These are phyloP conservation scores for Dasysyrphus tricinctus DNA, from an alignment of 2,888 invertebrate genomes.

Conservation along the genomic window DNA sequence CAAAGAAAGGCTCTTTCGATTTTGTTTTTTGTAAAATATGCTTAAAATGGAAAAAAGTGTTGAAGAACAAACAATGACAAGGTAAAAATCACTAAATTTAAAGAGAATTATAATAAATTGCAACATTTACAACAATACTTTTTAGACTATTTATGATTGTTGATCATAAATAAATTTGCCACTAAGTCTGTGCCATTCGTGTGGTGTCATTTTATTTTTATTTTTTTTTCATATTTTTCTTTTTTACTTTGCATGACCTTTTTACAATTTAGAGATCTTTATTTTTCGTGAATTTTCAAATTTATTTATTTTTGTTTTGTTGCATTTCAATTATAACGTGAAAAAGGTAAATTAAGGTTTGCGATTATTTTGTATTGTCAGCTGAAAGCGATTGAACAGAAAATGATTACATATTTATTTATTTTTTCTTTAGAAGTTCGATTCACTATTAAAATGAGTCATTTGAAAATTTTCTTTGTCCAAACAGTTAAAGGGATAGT, in stretches of 20 bases:
- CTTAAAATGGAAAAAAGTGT: too few species aligned
- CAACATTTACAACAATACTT: neutral
- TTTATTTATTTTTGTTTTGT: conserved; percentile 33
- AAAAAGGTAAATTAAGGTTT: conserved; percentile 36
- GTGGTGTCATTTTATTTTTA: conserved; percentile 56
- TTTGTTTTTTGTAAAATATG: too few species aligned
- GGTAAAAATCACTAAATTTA: too few species aligned
- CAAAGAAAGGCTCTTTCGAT: too few species aligned
- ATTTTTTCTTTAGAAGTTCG: conserved; percentile 15
- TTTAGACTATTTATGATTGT: conserved; percentile 1
- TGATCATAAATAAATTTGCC: conserved; percentile 70
- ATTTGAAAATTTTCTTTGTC: conserved; percentile 65
- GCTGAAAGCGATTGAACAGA: conserved; percentile 43
- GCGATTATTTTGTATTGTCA: conserved; percentile 49
- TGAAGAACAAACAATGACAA: too few species aligned
- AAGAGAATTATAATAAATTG: too few species aligned
- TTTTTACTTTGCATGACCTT: conserved; percentile 65
- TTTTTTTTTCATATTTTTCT: conserved; percentile 16
- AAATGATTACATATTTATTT: conserved; percentile 2
- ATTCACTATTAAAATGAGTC: conserved; percentile 50
- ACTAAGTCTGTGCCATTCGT: conserved; percentile 54
- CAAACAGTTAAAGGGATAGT: neutral
- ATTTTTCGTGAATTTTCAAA: conserved; percentile 30
- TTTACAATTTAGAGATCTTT: conserved; percentile 21
- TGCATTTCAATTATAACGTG: conserved; percentile 48